A percentile compares a stretch with the other conserved stretches of the same genome.
Conservation (phyloP, 1,140 invertebrate genomes). For the Parapsyche elsis region DNA sequence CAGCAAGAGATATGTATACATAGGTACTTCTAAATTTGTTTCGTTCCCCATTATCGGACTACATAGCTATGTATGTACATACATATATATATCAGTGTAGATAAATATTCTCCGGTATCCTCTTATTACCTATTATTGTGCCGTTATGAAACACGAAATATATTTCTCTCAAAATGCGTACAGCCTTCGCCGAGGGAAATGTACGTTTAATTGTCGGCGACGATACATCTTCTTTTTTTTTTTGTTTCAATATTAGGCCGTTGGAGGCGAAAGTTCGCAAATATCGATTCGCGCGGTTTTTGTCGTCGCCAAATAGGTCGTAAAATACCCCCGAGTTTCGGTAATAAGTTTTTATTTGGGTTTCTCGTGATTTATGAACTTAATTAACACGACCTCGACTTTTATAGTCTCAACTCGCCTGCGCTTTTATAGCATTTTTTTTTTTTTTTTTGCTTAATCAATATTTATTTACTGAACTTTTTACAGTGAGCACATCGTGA, state of each 20-base stretch:
- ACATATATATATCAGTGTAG: neutral
- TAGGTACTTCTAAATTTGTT: conserved; percentile 31
- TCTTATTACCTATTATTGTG: conserved; percentile 32
- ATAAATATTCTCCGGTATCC: conserved; percentile 36
- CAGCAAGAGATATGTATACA: neutral
- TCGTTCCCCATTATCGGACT: conserved; percentile 11
- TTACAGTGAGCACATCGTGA: too few relatives aligned
- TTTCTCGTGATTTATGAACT: conserved; percentile 29
- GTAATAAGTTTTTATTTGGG: conserved; percentile 33
- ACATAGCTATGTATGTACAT: neutral
- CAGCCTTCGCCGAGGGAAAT: neutral
- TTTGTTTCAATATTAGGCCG: conserved; percentile 11
- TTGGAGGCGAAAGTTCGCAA: conserved; percentile 13
- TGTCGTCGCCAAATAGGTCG: conserved; percentile 29
- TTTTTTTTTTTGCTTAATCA: neutral
- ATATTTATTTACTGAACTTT: conserved; percentile 4
- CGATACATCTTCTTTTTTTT: conserved; percentile 3
- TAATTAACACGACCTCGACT: conserved; percentile 25
- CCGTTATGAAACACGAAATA: conserved; percentile 26
- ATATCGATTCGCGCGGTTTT: conserved; percentile 29
- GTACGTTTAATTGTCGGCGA: conserved; percentile 14
- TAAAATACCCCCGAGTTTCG: conserved; percentile 29
- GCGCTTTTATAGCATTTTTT: neutral
- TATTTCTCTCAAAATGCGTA: conserved; percentile 2
- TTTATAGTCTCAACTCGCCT: conserved; percentile 17